These are phyloP conservation scores for Pemphredon lugubris DNA, from an alignment of 2,888 invertebrate species.

Conservation along the genomic window DNA sequence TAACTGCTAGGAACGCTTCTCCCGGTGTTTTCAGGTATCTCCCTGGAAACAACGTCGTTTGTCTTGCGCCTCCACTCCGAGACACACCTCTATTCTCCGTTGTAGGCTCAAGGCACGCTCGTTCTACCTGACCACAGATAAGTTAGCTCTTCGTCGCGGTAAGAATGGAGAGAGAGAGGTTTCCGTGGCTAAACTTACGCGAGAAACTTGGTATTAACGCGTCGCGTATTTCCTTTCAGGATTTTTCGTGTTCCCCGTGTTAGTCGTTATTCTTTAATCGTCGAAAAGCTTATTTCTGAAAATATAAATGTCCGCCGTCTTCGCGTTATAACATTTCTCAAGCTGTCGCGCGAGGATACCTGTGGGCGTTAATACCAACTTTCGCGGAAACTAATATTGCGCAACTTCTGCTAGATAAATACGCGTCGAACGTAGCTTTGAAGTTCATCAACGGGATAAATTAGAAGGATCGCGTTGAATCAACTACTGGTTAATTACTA, in stretches of 20 bases:
- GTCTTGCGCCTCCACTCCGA: conserved; percentile 62
- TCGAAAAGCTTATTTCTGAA: too few species aligned
- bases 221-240: neutral
- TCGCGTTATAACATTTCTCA: too few species aligned
- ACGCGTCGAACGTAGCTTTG: conserved; percentile 34
- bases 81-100: conserved; percentile 37
- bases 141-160: conserved; percentile 18
- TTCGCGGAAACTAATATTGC: conserved; percentile 31
- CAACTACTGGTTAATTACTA: conserved; percentile 40
- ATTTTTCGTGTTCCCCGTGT: neutral
- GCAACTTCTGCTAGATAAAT: conserved; percentile 20
- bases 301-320: neutral
- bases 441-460: conserved; percentile 21
- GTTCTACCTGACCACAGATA: conserved; percentile 10
- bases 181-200: conserved; percentile 14
- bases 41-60: conserved; percentile 67
- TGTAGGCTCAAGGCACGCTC: conserved; percentile 43
- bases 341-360: too few species aligned
- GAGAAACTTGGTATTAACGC: neutral
- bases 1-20: conserved; percentile 72
- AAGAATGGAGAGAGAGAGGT: conserved; percentile 38
- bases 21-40: conserved; percentile 67
- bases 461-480: conserved; percentile 31
- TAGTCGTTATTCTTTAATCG: too few species aligned
- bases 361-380: too few species aligned